Percentiles rank a stretch among this genome's conserved stretches.
Evolutionary conservation across 2,797 vertebrate species (phyloP).

Genomic region (Loris lydekkerianus): DNA sequence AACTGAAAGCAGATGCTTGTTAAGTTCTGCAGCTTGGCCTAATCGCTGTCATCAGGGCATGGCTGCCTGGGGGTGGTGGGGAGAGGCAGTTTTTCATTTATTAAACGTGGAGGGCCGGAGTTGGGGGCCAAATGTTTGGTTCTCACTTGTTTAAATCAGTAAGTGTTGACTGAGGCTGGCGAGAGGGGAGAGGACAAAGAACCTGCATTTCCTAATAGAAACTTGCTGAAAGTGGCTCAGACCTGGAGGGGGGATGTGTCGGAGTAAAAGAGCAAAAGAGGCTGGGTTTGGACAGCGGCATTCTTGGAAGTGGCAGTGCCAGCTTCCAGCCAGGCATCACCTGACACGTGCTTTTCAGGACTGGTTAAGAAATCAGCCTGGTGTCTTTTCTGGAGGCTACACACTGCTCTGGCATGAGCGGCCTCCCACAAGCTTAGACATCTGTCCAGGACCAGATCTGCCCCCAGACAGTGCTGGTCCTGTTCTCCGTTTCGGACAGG

Average conservation of each 20-base stretch:
- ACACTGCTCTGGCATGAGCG: background rate
- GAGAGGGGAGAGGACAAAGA: background rate
- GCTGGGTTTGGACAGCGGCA: conserved; percentile 32
- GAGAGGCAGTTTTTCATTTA: conserved; percentile 10
- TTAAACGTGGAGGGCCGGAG: background rate
- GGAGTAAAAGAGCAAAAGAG: background rate
- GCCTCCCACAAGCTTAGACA: background rate
- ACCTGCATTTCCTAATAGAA: conserved; percentile 45
- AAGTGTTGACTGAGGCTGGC: conserved; percentile 58
- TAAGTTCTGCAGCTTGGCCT: conserved; percentile 71
- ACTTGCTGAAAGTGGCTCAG: conserved; percentile 60
- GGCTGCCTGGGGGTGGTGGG: background rate
- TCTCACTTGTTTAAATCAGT: conserved; percentile 67
- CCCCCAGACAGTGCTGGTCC: background rate
- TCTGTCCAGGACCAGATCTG: background rate
- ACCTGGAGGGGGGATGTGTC: background rate
- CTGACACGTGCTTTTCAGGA: conserved; percentile 66
- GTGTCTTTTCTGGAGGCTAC: conserved; percentile 62
- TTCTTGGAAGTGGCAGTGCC: background rate
- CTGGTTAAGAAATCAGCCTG: conserved; percentile 62
- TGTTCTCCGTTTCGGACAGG: background rate
- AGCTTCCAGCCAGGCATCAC: conserved; percentile 68
- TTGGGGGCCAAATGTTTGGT: background rate
- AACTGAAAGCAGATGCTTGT: conserved; percentile 84
- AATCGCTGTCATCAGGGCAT: conserved; percentile 57